These are phyloP conservation scores for Plagiodera versicolora DNA, from an alignment of 2,888 invertebrate genomes.

Conservation along the genomic window DNA sequence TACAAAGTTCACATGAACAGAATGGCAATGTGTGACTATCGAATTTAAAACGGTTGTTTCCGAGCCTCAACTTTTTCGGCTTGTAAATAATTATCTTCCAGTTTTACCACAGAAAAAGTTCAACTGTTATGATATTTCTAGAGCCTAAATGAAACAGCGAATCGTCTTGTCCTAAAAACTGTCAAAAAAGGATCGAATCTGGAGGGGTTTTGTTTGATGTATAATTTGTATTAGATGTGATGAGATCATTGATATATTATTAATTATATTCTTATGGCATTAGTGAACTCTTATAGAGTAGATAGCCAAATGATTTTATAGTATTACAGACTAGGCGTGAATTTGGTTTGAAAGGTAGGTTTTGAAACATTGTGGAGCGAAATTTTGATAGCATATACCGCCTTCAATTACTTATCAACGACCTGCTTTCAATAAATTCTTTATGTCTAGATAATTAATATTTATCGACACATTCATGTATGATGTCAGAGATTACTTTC, in stretches of 20 bases:
- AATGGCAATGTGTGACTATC: conserved; percentile 32
- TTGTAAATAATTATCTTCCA: conserved; percentile 49
- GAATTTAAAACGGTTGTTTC: conserved; percentile 27
- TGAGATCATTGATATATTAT: conserved; percentile 33
- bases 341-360: not conserved
- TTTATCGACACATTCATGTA: too few species aligned
- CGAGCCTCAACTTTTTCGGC: conserved; percentile 37
- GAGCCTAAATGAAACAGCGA: conserved; percentile 47
- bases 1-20: not conserved
- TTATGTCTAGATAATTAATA: too few species aligned
- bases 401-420: not conserved
- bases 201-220: conserved; percentile 26
- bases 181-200: conserved; percentile 21
- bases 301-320: conserved; percentile 37
- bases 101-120: conserved; percentile 30
- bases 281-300: conserved; percentile 27
- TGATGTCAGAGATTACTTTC: too few species aligned
- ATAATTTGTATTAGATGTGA: conserved; percentile 36
- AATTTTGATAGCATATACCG: not conserved
- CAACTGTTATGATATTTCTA: conserved; percentile 30
- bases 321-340: conserved; percentile 25
- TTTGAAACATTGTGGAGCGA: not conserved
- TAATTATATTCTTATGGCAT: conserved; percentile 29
- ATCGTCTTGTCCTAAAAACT: conserved; percentile 35
- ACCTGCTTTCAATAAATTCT: too few species aligned